Evolutionary conservation across 2,797 vertebrate species (phyloP).

Genomic region (Melanogrammus aeglefinus): DNA sequence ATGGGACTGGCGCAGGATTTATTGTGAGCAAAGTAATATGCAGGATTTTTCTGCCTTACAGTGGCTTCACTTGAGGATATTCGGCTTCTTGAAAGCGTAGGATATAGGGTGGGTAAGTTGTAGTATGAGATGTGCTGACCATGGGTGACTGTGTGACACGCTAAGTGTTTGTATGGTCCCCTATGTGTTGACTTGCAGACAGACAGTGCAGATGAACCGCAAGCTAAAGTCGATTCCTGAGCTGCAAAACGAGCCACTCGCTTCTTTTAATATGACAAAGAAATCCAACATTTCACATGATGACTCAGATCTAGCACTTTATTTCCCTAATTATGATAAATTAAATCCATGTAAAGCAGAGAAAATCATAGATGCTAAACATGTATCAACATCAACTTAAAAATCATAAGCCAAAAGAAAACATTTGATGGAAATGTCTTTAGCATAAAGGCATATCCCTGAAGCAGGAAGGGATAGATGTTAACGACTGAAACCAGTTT

Average conservation of each 20-base stretch:
- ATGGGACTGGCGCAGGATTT: neutral
- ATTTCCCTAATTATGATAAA: neutral
- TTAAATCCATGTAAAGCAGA: neutral
- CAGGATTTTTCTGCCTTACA: neutral
- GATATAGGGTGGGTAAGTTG: too few species aligned
- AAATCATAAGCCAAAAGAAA: neutral
- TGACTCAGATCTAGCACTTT: neutral
- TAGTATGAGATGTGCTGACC: neutral
- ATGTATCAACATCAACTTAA: too few species aligned
- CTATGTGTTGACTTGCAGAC: neutral
- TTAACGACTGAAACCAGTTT: neutral
- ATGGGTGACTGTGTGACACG: neutral
- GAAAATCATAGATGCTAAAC: too few species aligned
- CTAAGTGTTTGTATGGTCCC: neutral
- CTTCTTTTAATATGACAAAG: neutral
- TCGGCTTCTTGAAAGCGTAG: neutral
- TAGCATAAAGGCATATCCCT: neutral
- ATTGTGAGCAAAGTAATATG: neutral
- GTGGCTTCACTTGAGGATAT: neutral
- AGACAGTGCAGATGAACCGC: too few species aligned
- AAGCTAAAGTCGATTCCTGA: neutral
- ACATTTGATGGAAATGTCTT: neutral
- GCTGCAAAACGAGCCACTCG: neutral
- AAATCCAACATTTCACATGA: neutral
- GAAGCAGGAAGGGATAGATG: neutral